phyloP scores from a whole-genome alignment of 2,113 vertebrate species.

The Tragelaphus buxtoni region DNA sequence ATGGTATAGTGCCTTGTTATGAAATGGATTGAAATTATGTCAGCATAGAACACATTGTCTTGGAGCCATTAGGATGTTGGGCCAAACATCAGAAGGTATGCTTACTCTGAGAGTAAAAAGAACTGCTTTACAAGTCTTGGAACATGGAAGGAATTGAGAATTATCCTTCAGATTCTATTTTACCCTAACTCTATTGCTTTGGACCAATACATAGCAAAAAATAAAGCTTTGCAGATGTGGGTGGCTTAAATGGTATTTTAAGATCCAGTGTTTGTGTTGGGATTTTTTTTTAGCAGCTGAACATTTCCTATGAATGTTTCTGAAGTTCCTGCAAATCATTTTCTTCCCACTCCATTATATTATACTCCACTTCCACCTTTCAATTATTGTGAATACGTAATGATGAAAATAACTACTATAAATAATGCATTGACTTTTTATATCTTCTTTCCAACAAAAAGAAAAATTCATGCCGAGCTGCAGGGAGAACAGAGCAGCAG shows the following conservation, averaged over 20 bases:
- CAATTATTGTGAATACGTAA: slow-evolving; percentile 66
- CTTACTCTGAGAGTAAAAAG: neutral
- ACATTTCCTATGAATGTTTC: slow-evolving; percentile 55
- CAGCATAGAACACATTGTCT: neutral
- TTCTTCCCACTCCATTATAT: slow-evolving; percentile 48
- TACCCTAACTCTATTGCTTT: slow-evolving; percentile 22
- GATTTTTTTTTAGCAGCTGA: slow-evolving; percentile 39
- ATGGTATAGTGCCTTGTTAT: neutral
- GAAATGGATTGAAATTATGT: neutral
- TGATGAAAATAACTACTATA: slow-evolving; percentile 68
- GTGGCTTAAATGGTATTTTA: slow-evolving; percentile 51
- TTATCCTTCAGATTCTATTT: neutral
- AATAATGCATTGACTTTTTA: slow-evolving; percentile 67
- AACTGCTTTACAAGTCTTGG: neutral
- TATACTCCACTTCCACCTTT: slow-evolving; percentile 52
- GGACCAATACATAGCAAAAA: slow-evolving; percentile 45
- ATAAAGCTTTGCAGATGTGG: slow-evolving; percentile 37
- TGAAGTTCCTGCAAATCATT: slow-evolving; percentile 17
- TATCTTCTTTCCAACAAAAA: slow-evolving; percentile 58
- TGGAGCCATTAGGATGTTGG: neutral
- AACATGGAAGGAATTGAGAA: neutral
- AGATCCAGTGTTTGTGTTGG: slow-evolving; percentile 23
- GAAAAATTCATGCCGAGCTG: slow-evolving; percentile 62
- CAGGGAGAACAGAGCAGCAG: slow-evolving; percentile 7
- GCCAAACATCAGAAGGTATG: neutral